Conservation (phyloP, 2,888 invertebrate genomes). For the Pharmacophagus antenor region DNA sequence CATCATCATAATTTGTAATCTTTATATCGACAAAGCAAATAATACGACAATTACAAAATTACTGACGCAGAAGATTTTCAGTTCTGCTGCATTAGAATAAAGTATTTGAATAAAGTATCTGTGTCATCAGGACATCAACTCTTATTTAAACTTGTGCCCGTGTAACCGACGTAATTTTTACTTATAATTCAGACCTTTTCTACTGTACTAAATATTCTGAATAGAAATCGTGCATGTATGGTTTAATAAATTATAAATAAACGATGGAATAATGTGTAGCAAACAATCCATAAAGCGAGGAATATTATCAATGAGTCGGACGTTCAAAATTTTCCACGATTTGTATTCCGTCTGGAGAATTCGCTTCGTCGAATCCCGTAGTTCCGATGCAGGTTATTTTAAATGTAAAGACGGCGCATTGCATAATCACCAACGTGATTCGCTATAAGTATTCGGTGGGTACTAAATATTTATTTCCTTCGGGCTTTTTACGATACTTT, state of each 20-base stretch:
- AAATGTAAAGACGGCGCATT: slow-evolving; percentile 75
- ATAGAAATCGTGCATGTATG: slow-evolving; percentile 13
- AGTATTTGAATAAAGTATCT: slow-evolving; percentile 25
- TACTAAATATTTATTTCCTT: slow-evolving; percentile 73
- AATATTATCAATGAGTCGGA: slow-evolving; percentile 57
- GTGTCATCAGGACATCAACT: slow-evolving; percentile 24
- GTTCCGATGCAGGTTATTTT: slow-evolving; percentile 75
- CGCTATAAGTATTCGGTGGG: slow-evolving; percentile 69
- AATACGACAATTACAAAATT: slow-evolving; percentile 3
- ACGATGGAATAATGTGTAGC: slow-evolving; percentile 36
- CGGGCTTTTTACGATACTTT: slow-evolving; percentile 58
- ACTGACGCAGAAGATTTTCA: neutral
- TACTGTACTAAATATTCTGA: slow-evolving; percentile 14
- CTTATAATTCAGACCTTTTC: slow-evolving; percentile 12
- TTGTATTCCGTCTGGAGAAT: slow-evolving; percentile 75
- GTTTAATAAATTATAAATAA: slow-evolving; percentile 25
- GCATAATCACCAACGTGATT: slow-evolving; percentile 77
- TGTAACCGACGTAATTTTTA: slow-evolving; percentile 9
- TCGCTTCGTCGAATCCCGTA: slow-evolving; percentile 64
- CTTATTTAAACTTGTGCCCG: slow-evolving; percentile 1
- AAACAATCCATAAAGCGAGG: slow-evolving; percentile 45
- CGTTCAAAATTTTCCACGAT: slow-evolving; percentile 74
- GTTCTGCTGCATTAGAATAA: slow-evolving; percentile 13
- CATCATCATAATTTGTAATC: slow-evolving; percentile 6
- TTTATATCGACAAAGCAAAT: slow-evolving; percentile 2